Percentiles rank a stretch among this genome's conserved stretches.
phyloP scores from a whole-genome alignment of 2,888 invertebrate species.

The Megaustenia siamemsis region DNA sequence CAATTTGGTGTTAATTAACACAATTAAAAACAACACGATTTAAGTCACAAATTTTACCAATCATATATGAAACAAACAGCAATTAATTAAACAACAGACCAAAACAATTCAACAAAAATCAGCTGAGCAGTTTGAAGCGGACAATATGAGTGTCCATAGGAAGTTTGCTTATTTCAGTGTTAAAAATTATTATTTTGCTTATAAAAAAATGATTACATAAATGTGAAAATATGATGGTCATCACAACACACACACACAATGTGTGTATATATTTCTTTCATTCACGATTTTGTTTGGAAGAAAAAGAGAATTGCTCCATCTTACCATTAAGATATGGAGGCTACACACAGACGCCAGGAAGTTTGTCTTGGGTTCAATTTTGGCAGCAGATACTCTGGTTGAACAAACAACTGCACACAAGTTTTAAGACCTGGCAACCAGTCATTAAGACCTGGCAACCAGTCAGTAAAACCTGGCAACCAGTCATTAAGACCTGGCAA shows the following conservation, averaged over 20 bases:
- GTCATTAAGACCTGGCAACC: no score
- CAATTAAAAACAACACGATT: not conserved
- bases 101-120: constrained; percentile 22
- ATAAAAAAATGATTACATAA: constrained; percentile 25
- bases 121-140: constrained; percentile 49
- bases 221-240: constrained; percentile 33
- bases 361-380: not conserved
- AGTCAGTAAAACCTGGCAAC: no score
- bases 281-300: constrained; percentile 15
- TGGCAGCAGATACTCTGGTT: not conserved
- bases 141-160: constrained; percentile 48
- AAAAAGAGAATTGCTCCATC: constrained; percentile 10
- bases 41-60: not conserved
- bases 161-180: constrained; percentile 31
- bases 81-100: no score
- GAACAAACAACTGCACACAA: constrained; percentile 19
- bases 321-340: constrained; percentile 2
- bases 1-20: not conserved
- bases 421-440: constrained; percentile 12
- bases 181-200: constrained; percentile 21
- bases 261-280: not conserved
- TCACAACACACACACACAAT: constrained; percentile 7
- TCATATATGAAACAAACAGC: not conserved
- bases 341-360: not conserved
- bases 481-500: no score